These are phyloP conservation scores for Clitarchus hookeri DNA, from an alignment of 2,888 invertebrate genomes.

Conservation along the genomic window DNA sequence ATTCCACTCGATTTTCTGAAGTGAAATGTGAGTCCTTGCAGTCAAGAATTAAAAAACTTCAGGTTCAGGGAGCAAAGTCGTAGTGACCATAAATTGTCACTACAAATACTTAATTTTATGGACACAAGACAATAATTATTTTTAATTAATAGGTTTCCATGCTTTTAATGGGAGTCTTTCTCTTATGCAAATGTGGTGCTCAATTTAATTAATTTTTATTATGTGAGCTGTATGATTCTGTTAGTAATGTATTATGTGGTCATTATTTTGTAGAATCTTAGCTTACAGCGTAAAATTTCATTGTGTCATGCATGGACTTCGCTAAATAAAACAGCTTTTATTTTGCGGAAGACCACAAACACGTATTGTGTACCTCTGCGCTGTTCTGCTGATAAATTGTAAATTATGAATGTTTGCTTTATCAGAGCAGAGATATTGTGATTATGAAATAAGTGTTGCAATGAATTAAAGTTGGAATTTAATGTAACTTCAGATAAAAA, in stretches of 20 bases:
- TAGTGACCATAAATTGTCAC: background rate
- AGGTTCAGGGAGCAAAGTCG: slow-evolving; percentile 49
- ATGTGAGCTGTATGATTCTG: background rate
- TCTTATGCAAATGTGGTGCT: background rate
- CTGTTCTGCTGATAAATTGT: background rate
- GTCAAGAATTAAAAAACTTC: slow-evolving; percentile 56
- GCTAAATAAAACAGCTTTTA: background rate
- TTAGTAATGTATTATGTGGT: background rate
- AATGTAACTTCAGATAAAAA: no score
- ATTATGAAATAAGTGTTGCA: no score
- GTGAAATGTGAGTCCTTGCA: slow-evolving; percentile 59
- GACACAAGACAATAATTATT: background rate
- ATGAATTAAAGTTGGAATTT: no score
- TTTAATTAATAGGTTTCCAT: background rate
- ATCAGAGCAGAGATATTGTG: no score
- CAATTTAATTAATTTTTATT: background rate
- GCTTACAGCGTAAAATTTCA: background rate
- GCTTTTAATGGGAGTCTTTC: background rate
- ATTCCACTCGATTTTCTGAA: slow-evolving; percentile 56
- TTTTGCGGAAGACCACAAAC: background rate
- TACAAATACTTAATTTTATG: background rate
- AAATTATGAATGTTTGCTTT: background rate
- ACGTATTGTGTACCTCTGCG: background rate
- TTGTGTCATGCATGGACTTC: background rate
- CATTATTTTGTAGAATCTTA: background rate